Percentiles rank a stretch among this genome's conserved stretches.
Evolutionary conservation across 2,888 invertebrate species (phyloP).

Genomic region (Cerceris ruficornis): DNA sequence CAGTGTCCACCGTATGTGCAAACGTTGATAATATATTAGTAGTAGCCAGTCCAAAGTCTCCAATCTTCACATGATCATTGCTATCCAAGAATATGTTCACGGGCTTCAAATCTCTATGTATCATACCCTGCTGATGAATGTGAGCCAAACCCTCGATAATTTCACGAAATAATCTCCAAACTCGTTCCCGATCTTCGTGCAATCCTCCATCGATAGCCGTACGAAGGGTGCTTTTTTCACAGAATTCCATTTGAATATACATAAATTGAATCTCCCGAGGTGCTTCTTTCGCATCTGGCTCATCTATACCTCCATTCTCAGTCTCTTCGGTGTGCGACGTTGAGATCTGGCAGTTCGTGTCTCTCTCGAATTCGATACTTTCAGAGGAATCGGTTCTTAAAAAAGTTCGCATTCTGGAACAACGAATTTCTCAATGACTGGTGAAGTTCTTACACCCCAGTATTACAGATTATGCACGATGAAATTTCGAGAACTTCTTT

Average conservation of each 20-base stretch:
- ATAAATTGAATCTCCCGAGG: constrained; percentile 86
- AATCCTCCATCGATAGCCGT: constrained; percentile 94
- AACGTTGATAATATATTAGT: constrained; percentile 85
- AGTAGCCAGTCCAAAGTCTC: constrained; percentile 98
- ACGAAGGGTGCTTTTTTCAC: constrained; percentile 96
- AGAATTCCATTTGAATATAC: constrained; percentile 99
- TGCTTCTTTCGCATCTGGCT: constrained; percentile 43
- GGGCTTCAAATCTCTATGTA: constrained; percentile 92
- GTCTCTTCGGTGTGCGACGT: constrained; percentile 36
- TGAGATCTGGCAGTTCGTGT: constrained; percentile 71
- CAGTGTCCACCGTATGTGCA: constrained; percentile 66
- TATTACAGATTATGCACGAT: too few relatives aligned
- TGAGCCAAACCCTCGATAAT: constrained; percentile 95
- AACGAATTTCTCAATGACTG: constrained; percentile 15
- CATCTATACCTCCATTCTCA: constrained; percentile 46
- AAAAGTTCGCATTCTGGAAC: constrained; percentile 70
- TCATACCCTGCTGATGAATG: constrained; percentile 96
- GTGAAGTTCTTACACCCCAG: too few relatives aligned
- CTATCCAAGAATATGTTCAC: constrained; percentile 98
- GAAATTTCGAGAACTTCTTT: too few relatives aligned
- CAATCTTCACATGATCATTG: constrained; percentile 98
- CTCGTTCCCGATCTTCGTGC: constrained; percentile 88
- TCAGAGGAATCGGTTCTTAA: constrained; percentile 82
- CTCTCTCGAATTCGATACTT: constrained; percentile 85
- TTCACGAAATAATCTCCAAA: constrained; percentile 97